Conservation (phyloP, 2,888 invertebrate species). For the Dioctria rufipes region DNA sequence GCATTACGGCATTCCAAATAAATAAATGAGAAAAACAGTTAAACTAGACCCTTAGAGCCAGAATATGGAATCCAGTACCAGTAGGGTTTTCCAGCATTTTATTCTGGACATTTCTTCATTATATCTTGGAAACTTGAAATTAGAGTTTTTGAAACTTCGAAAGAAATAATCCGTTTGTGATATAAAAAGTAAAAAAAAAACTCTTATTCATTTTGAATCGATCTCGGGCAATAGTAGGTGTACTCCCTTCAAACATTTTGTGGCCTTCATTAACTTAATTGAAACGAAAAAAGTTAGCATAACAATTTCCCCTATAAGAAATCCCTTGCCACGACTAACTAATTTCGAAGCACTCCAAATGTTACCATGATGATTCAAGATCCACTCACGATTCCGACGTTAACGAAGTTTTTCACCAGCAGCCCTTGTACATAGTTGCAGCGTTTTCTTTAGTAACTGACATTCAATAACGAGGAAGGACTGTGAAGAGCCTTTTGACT, state of each 20-base stretch:
- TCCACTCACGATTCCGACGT: conserved; percentile 41
- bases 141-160: too few species aligned
- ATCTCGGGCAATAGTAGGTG: too few species aligned
- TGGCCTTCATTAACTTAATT: conserved; percentile 42
- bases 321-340: conserved; percentile 24
- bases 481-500: conserved; percentile 58
- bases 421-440: conserved; percentile 7
- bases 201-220: too few species aligned
- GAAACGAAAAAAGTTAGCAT: conserved; percentile 43
- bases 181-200: too few species aligned
- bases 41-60: too few species aligned
- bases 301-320: conserved; percentile 22
- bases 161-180: too few species aligned
- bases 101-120: too few species aligned
- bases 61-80: too few species aligned
- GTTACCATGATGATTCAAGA: conserved; percentile 19
- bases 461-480: conserved; percentile 35
- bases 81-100: too few species aligned
- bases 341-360: conserved; percentile 32
- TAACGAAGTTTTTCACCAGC: conserved; percentile 44
- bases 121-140: too few species aligned
- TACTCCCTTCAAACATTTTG: background rate
- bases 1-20: too few species aligned
- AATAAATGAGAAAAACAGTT: too few species aligned
- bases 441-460: conserved; percentile 29